These are phyloP conservation scores for Strigamia transsilvanica DNA, from an alignment of 2,888 invertebrate genomes.

Conservation along the genomic window DNA sequence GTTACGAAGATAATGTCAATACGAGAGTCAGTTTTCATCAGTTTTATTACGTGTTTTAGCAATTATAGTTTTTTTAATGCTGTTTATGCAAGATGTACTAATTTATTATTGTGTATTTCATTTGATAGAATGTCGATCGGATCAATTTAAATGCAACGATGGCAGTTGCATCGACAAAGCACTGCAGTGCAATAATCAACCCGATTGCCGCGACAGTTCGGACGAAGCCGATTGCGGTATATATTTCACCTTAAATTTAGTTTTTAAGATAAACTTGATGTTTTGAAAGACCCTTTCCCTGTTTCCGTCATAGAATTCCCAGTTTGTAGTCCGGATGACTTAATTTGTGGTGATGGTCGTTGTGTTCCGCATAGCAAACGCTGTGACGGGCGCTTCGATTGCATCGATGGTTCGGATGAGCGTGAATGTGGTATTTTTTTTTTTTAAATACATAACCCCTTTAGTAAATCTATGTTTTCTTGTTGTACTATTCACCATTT, in stretches of 20 bases:
- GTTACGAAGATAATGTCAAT: neutral
- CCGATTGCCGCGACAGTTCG: slow-evolving; percentile 72
- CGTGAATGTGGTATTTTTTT: slow-evolving; percentile 69
- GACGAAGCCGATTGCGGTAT: slow-evolving; percentile 71
- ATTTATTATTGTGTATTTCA: neutral
- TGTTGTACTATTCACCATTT: neutral
- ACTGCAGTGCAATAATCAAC: slow-evolving; percentile 72
- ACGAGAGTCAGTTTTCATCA: neutral
- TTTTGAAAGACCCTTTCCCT: slow-evolving; percentile 5
- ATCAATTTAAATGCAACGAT: slow-evolving; percentile 69
- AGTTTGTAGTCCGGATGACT: slow-evolving; percentile 67
- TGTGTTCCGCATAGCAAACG: slow-evolving; percentile 75
- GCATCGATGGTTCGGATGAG: slow-evolving; percentile 79
- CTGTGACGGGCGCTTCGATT: slow-evolving; percentile 79
- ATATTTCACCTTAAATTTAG: neutral
- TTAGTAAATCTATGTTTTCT: too few species aligned
- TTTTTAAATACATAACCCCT: neutral
- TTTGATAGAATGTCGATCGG: slow-evolving; percentile 15
- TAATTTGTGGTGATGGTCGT: slow-evolving; percentile 77
- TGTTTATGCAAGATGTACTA: neutral
- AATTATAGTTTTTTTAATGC: too few species aligned
- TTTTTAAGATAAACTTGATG: neutral
- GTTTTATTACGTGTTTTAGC: too few species aligned
- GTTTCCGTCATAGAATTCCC: slow-evolving; percentile 13
- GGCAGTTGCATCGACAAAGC: slow-evolving; percentile 71